Percentiles rank a stretch among this genome's conserved stretches.
Conservation (phyloP, 2,888 invertebrate genomes). For the Mamestra brassicae region DNA sequence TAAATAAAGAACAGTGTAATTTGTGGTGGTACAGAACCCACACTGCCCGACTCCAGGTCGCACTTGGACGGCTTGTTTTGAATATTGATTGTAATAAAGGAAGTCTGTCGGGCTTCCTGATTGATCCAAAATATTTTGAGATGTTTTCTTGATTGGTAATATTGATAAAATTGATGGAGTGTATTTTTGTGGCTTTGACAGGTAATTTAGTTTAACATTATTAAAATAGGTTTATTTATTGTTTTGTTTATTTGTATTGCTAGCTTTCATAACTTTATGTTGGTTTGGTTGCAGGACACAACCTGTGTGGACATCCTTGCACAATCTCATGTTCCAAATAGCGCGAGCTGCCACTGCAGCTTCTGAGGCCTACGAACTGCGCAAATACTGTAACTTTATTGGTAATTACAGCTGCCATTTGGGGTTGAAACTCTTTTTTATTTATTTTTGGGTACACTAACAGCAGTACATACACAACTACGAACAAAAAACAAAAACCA, state of each 20-base stretch:
- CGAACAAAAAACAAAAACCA: too few species aligned
- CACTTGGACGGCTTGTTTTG: background rate
- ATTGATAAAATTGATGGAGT: conserved; percentile 25
- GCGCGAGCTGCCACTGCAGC: too few species aligned
- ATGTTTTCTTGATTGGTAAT: conserved; percentile 3
- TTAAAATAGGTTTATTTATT: background rate
- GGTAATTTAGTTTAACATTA: conserved; percentile 13
- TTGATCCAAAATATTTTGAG: conserved; percentile 40
- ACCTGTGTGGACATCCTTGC: too few species aligned
- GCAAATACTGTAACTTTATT: too few species aligned
- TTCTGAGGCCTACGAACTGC: too few species aligned
- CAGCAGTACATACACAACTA: too few species aligned
- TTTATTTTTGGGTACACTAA: too few species aligned
- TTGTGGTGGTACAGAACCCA: background rate
- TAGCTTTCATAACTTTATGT: background rate
- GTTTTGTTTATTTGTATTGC: background rate
- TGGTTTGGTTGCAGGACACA: too few species aligned
- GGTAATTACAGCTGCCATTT: too few species aligned
- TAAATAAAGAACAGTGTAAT: background rate
- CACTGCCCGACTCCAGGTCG: background rate
- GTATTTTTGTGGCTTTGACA: background rate
- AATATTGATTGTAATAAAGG: conserved; percentile 24
- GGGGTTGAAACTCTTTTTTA: too few species aligned
- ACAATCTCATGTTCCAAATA: too few species aligned
- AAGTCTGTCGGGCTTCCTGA: conserved; percentile 44